A percentile compares a stretch with the other conserved stretches of the same genome.
These are phyloP conservation scores for Scrobipalpa costella DNA, from an alignment of 2,888 invertebrate genomes.

Conservation along the genomic window DNA sequence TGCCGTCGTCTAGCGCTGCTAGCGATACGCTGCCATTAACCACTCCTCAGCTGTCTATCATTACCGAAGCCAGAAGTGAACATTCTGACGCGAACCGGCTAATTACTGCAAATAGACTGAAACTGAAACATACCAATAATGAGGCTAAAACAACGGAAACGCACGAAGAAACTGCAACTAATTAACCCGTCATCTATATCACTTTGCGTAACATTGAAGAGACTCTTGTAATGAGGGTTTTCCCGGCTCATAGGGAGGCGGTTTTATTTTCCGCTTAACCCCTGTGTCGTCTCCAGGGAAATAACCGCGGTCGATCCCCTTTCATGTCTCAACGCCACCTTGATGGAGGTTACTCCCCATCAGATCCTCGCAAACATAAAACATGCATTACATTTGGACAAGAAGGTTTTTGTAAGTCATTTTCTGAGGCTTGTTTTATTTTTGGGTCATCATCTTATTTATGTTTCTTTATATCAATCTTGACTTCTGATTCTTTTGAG, in stretches of 20 bases:
- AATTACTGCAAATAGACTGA: background rate
- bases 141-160: constrained; percentile 10
- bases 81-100: constrained; percentile 4
- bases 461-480: constrained; percentile 1
- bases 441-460: background rate
- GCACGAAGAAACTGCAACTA: constrained; percentile 9
- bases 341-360: constrained; percentile 41
- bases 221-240: constrained; percentile 18
- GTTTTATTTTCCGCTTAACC: constrained; percentile 43
- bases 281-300: constrained; percentile 52
- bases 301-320: constrained; percentile 58
- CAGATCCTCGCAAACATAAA: constrained; percentile 29
- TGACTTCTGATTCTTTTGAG: background rate
- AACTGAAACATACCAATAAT: constrained; percentile 3
- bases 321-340: constrained; percentile 43
- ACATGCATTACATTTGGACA: constrained; percentile 19
- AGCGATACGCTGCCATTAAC: constrained; percentile 40
- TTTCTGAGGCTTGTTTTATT: constrained; percentile 3
- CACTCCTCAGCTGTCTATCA: constrained; percentile 8
- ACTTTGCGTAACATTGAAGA: constrained; percentile 16
- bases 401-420: constrained; percentile 14
- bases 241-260: constrained; percentile 31
- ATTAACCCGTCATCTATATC: constrained; percentile 22
- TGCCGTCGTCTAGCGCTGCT: constrained; percentile 53
- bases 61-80: constrained; percentile 15